These are phyloP conservation scores for Gulo gulo DNA, from an alignment of 2,113 vertebrate genomes.

Conservation along the genomic window DNA sequence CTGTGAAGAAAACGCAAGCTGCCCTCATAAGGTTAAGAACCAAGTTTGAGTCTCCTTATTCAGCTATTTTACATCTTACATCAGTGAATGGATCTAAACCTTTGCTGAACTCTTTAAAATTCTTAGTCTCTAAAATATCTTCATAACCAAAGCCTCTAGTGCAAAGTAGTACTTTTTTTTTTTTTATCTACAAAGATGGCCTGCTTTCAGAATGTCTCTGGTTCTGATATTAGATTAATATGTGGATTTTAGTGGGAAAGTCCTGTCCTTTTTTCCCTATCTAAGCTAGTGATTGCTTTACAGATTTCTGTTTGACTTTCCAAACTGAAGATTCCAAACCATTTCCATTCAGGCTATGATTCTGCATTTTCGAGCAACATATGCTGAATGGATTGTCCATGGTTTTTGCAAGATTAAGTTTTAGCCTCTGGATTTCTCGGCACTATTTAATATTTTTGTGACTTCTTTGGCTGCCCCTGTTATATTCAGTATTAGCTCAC, in stretches of 20 bases:
- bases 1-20: constrained; percentile 7
- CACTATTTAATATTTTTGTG: background rate
- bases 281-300: background rate
- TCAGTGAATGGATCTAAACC: background rate
- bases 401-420: background rate
- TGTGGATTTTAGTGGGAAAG: background rate
- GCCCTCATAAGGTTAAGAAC: background rate
- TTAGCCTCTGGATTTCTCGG: background rate
- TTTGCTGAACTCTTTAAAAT: background rate
- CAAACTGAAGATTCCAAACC: background rate
- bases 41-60: background rate
- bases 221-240: background rate
- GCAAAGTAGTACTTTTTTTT: background rate
- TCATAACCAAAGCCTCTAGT: background rate
- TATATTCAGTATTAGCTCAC: background rate
- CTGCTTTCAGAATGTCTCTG: background rate
- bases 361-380: background rate
- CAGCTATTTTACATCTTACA: constrained; percentile 26
- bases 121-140: constrained; percentile 14
- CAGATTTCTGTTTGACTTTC: background rate
- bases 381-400: background rate
- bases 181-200: background rate
- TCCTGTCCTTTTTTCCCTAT: background rate
- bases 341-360: background rate
- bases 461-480: background rate